Evolutionary conservation across 2,797 vertebrate genomes (phyloP).

Genomic region (Ateles fusciceps): DNA sequence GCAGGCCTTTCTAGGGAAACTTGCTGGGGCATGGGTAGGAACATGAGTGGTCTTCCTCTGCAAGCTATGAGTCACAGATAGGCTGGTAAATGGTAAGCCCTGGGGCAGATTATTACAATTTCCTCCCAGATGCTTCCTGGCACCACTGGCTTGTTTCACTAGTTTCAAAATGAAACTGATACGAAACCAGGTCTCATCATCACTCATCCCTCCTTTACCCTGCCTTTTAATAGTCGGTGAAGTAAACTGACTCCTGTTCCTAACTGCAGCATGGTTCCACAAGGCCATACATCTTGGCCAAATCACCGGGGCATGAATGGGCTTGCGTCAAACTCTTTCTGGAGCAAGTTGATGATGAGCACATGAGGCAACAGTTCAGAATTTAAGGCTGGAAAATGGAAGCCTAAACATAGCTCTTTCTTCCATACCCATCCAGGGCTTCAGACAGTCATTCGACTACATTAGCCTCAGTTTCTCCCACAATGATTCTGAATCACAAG

Average conservation of each 20-base stretch:
- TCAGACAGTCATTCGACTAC: background rate
- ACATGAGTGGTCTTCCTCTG: slow-evolving; percentile 25
- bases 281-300: background rate
- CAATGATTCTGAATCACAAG: background rate
- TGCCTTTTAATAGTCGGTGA: background rate
- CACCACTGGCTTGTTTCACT: background rate
- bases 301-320: slow-evolving; percentile 2
- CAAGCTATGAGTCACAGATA: slow-evolving; percentile 31
- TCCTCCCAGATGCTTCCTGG: slow-evolving; percentile 61
- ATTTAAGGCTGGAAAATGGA: background rate
- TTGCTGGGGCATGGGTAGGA: slow-evolving; percentile 32
- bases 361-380: background rate
- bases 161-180: slow-evolving; percentile 47
- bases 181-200: slow-evolving; percentile 40
- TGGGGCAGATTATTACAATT: slow-evolving; percentile 5
- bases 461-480: background rate
- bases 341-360: background rate
- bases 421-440: background rate
- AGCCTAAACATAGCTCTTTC: background rate
- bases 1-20: slow-evolving; percentile 6
- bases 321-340: slow-evolving; percentile 30
- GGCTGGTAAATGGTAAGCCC: background rate
- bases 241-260: background rate
- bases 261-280: background rate
- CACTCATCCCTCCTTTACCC: background rate